phyloP scores from a whole-genome alignment of 2,113 vertebrate species.

The Psammodynastes pulverulentus region DNA sequence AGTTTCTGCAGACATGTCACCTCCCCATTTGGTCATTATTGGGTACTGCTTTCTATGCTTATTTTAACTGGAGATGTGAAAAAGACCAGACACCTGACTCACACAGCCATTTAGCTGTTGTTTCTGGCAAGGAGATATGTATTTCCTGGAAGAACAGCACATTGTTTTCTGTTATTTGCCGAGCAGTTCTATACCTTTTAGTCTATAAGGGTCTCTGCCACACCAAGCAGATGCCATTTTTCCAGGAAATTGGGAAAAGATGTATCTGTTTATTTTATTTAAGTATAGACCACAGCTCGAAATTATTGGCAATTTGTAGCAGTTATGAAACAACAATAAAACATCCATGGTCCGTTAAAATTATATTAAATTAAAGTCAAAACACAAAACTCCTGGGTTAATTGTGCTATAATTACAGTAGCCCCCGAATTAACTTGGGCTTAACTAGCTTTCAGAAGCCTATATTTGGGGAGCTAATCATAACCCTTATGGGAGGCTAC shows the following conservation, averaged over 20 bases:
- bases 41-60: background rate
- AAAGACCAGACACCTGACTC: background rate
- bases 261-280: background rate
- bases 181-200: background rate
- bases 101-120: background rate
- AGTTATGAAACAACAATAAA: background rate
- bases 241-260: background rate
- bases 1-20: background rate
- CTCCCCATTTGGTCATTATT: background rate
- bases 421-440: background rate
- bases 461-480: background rate
- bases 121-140: background rate
- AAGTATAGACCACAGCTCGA: background rate
- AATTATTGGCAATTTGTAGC: background rate
- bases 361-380: background rate
- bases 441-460: background rate
- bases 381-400: background rate
- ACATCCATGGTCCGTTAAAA: background rate
- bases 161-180: background rate
- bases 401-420: background rate
- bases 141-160: background rate
- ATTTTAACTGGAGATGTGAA: background rate
- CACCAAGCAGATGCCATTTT: background rate
- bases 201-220: background rate
- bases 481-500: background rate